These are phyloP conservation scores for Ptychochromis oligacanthus DNA, from an alignment of 2,113 vertebrate genomes.

Conservation along the genomic window DNA sequence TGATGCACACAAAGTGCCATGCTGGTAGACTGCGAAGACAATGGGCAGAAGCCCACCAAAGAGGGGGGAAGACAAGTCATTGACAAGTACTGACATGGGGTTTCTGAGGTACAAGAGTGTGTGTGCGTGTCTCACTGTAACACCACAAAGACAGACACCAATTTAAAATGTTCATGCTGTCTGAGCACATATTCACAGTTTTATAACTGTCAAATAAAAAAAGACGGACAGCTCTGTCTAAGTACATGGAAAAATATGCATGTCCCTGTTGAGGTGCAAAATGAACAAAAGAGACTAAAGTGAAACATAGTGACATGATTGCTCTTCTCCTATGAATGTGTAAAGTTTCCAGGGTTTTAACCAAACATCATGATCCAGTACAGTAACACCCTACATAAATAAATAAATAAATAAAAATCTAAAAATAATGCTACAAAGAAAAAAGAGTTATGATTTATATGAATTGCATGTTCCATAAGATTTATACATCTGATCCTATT, in stretches of 20 bases:
- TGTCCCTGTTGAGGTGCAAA: neutral
- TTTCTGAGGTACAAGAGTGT: constrained; percentile 18
- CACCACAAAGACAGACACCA: constrained; percentile 39
- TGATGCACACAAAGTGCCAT: constrained; percentile 54
- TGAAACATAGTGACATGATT: neutral
- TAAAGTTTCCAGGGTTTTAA: neutral
- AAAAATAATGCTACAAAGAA: neutral
- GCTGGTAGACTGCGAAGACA: constrained; percentile 35
- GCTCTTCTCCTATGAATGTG: neutral
- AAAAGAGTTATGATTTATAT: neutral
- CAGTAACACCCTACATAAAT: neutral
- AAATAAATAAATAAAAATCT: too few species aligned
- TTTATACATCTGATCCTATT: neutral
- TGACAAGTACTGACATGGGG: constrained; percentile 41
- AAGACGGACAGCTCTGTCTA: constrained; percentile 24
- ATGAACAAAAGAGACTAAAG: neutral
- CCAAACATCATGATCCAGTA: neutral
- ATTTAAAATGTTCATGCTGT: constrained; percentile 64
- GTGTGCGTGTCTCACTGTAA: constrained; percentile 11
- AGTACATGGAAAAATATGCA: neutral
- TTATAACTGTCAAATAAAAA: constrained; percentile 24
- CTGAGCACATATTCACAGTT: constrained; percentile 49
- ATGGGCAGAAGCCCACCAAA: constrained; percentile 15
- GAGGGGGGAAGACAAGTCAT: constrained; percentile 25
- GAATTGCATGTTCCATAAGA: neutral